phyloP scores from a whole-genome alignment of 2,797 vertebrate genomes.

The Limosa lapponica region DNA sequence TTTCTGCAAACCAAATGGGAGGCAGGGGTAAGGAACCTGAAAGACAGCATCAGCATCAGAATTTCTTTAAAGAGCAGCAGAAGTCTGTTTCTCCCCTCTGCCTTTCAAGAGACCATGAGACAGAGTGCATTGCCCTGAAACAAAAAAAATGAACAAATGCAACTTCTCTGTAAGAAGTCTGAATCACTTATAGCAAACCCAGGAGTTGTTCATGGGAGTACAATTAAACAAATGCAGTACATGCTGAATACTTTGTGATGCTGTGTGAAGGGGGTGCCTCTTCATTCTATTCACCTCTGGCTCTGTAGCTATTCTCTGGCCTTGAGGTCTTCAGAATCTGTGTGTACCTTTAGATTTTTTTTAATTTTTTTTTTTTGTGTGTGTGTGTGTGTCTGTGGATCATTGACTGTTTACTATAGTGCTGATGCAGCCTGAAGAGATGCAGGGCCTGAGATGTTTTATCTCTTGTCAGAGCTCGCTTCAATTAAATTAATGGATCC shows the following conservation, averaged over 20 bases:
- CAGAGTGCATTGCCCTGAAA: slow-evolving; percentile 31
- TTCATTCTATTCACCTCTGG: slow-evolving; percentile 85
- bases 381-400: slow-evolving; percentile 78
- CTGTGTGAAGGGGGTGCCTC: slow-evolving; percentile 68
- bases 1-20: background rate
- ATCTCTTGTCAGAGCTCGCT: slow-evolving; percentile 96
- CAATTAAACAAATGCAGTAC: slow-evolving; percentile 74
- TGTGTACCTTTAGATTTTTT: slow-evolving; percentile 75
- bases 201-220: slow-evolving; percentile 62
- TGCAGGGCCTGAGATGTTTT: slow-evolving; percentile 92
- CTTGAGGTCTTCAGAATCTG: slow-evolving; percentile 88
- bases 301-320: slow-evolving; percentile 86
- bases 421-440: slow-evolving; percentile 90
- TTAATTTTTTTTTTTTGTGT: background rate
- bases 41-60: background rate
- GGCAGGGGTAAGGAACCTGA: background rate
- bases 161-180: slow-evolving; percentile 70
- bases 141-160: slow-evolving; percentile 47
- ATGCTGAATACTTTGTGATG: slow-evolving; percentile 73
- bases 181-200: slow-evolving; percentile 82
- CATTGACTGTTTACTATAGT: slow-evolving; percentile 93
- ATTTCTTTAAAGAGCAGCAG: background rate
- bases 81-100: slow-evolving; percentile 1
- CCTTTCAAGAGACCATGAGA: slow-evolving; percentile 22
- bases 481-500: slow-evolving; percentile 99